These are phyloP conservation scores for Tenrec ecaudatus DNA, from an alignment of 2,113 vertebrate genomes.

Conservation along the genomic window DNA sequence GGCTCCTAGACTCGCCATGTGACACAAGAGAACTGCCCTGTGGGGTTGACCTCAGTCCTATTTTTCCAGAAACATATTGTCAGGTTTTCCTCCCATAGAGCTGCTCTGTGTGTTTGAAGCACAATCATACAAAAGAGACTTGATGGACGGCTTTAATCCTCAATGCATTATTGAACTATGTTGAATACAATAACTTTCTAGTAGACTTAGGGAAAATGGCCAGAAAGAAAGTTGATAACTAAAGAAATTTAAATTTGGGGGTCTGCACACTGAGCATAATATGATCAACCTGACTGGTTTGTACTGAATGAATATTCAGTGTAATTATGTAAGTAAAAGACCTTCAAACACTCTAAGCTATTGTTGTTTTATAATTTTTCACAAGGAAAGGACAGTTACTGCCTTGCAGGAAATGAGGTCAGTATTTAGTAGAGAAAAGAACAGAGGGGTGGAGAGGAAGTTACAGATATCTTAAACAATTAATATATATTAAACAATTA, in stretches of 20 bases:
- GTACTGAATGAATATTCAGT: not conserved
- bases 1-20: no score
- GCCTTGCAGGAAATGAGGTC: not conserved
- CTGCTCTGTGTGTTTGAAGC: no score
- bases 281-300: not conserved
- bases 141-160: no score
- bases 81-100: no score
- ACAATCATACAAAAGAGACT: no score
- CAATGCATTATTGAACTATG: not conserved
- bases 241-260: not conserved
- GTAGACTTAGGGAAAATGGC: not conserved
- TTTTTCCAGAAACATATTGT: no score
- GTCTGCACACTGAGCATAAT: not conserved
- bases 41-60: no score
- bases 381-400: not conserved
- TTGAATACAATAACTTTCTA: not conserved
- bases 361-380: conserved; percentile 35
- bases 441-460: not conserved
- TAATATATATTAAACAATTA: not conserved
- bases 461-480: not conserved
- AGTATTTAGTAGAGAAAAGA: not conserved
- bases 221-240: not conserved
- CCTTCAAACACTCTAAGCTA: not conserved
- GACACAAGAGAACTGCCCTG: no score
- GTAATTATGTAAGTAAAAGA: not conserved